Evolutionary conservation across 2,888 invertebrate genomes (phyloP), one percentile per base, ranked within the genome.

Genomic region (Parnassius apollo): DNA sequence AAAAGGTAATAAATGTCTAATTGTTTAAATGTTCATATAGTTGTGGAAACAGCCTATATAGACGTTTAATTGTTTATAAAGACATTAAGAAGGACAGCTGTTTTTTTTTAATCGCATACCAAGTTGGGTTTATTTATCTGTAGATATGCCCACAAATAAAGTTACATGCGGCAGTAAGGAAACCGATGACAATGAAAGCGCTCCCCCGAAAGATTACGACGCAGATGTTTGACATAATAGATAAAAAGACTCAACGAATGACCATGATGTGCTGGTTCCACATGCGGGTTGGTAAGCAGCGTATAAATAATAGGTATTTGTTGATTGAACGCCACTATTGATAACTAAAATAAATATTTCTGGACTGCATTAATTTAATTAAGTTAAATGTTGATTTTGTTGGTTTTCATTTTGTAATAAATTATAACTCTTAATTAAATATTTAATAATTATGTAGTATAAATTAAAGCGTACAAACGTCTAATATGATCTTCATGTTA

Each of bases 221-320:
- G 74, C 71, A 67, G 70, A 67, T 59, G 61, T 63, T 59, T 65
- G 62, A 62, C 67, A 65, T 65, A 54, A 60, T 69, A 69, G 79
- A 79, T 80, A 80, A 77, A 62, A 71, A 66, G 61, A 61, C 46
- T 59, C 57, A 68, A 79, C 74, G 74, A 73, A 74, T 70, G 71
- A 73, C 72, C 75, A 74, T 74, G 71, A 74, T 74, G 71, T 76
- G 75, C 69, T 64, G 64, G 56, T 12, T 58, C 67, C 66, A 69
- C 66, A 67, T 69, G 71, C 55, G 62, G 58, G 51, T n/a, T 25
- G 58, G 58, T 46, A 48, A 49, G 49, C 46, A 52, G 9, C 10
- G 25, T 44, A 57, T 49, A 50, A 55, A 62, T 62, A 54, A 62
- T 45, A 42, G 1, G 22, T 42, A 46, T 11, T 56, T 55, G 56